Base-by-base conservation (phyloP, 2,113 vertebrate genomes). In the Crocuta crocuta region DNA sequence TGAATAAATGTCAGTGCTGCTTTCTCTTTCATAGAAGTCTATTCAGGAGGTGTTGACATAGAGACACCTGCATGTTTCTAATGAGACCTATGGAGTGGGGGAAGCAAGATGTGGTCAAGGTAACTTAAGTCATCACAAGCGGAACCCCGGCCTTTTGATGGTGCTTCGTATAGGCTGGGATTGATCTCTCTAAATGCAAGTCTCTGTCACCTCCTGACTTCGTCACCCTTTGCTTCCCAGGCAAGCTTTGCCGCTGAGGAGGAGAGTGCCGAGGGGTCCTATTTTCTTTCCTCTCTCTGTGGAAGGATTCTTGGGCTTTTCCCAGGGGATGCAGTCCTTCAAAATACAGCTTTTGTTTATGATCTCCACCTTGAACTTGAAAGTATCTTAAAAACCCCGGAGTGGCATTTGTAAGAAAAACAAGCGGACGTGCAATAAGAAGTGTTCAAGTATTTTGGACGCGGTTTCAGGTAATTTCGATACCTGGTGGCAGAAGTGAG, bases 101-200 rank as follows among this genome's bases (percentile, higher is more conserved):
- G 63, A 0, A 1, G 4, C 55, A 48, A 43, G 82, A 50, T 90
- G 83, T 78, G 48, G 91, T 45, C 5, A n/a, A 10, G 1, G 79
- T 48, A 48, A 39, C 89, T 91, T 86, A 81, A 10, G 5, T 15
- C 76, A 10, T 45, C 68, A 24, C 28, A 66, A 87, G 10, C 76
- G 21, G 86, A 95, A 92, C 33, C 93, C 61, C 50, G 91, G 94
- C 61, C 55, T 66, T 2, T 71, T 23, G 95, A 94, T 35, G 91
- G 97, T 83, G 68, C 61, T 0, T 31, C 19, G 28, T 39, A 26
- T 48, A 21, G 5, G 24, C 10, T 63, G 68, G 55, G 26, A n/a
- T 0, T 28, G 76, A 70, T 39, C 4, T 16, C 58, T 79, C 76
- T 7, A 53, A 94, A 74, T 0, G 9, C 61, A 80, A 58, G 86